Evolutionary conservation across 92 coral and sea anemone genomes (phyloP).

Genomic region (Zoanthus sociatus): DNA sequence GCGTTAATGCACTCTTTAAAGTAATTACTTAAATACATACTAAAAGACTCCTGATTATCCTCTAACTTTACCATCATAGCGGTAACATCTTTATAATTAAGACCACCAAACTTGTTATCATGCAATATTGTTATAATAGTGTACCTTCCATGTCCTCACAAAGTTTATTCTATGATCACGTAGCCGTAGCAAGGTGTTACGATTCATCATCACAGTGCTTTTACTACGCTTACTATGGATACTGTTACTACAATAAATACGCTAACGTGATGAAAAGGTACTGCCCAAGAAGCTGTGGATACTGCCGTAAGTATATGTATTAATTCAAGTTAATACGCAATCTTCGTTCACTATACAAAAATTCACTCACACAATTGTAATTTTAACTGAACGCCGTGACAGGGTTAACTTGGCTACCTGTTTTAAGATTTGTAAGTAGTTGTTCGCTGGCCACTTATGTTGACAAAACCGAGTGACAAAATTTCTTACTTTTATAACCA

Average conservation of each 20-base stretch:
- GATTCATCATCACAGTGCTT: background rate
- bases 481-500: too few relatives aligned
- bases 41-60: too few relatives aligned
- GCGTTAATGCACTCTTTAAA: too few relatives aligned
- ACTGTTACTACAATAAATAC: slow-evolving; percentile 8
- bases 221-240: slow-evolving; percentile 23
- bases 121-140: background rate
- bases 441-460: too few relatives aligned
- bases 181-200: slow-evolving; percentile 8
- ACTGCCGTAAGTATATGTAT: slow-evolving; percentile 32
- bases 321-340: too few relatives aligned
- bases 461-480: too few relatives aligned
- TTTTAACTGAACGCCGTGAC: too few relatives aligned
- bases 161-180: background rate
- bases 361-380: too few relatives aligned
- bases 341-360: too few relatives aligned
- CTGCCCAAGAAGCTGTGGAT: slow-evolving; percentile 36
- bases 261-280: slow-evolving; percentile 7
- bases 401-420: too few relatives aligned
- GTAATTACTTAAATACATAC: too few relatives aligned
- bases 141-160: background rate
- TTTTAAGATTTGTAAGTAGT: too few relatives aligned
- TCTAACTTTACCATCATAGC: background rate
- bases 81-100: background rate
- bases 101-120: background rate